Evolutionary conservation across 2,888 invertebrate genomes (phyloP).

Genomic region (Ochropacha duplaris): DNA sequence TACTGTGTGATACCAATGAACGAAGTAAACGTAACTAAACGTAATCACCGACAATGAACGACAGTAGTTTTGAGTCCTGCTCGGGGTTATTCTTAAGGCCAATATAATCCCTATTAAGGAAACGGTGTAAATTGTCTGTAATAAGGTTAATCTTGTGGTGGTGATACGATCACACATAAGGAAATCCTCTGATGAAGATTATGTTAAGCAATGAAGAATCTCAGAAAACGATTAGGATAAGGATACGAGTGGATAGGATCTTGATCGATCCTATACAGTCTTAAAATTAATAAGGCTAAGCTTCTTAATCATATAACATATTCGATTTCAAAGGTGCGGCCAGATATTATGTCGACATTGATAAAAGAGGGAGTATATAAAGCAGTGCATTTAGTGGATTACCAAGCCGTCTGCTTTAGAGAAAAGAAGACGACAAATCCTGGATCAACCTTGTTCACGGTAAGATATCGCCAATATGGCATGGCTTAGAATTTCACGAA

Average conservation of each 20-base stretch:
- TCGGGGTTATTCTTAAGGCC: not conserved
- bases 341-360: slow-evolving; percentile 88
- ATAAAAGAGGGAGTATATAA: slow-evolving; percentile 90
- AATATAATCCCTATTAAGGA: not conserved
- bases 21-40: too few species aligned
- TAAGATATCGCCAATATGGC: too few species aligned
- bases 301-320: not conserved
- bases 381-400: slow-evolving; percentile 90
- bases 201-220: not conserved
- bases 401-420: slow-evolving; percentile 94
- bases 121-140: not conserved
- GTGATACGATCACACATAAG: not conserved
- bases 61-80: not conserved
- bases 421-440: slow-evolving; percentile 84
- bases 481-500: too few species aligned
- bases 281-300: not conserved
- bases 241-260: not conserved
- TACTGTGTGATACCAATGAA: too few species aligned
- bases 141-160: not conserved
- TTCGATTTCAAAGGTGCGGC: slow-evolving; percentile 71
- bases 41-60: too few species aligned
- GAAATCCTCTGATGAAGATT: not conserved
- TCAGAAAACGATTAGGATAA: not conserved
- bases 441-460: slow-evolving; percentile 84
- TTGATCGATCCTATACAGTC: not conserved